A percentile compares a stretch with the other conserved stretches of the same genome.
Conservation (phyloP, 2,113 vertebrate species). For the Actenoides hombroni region DNA sequence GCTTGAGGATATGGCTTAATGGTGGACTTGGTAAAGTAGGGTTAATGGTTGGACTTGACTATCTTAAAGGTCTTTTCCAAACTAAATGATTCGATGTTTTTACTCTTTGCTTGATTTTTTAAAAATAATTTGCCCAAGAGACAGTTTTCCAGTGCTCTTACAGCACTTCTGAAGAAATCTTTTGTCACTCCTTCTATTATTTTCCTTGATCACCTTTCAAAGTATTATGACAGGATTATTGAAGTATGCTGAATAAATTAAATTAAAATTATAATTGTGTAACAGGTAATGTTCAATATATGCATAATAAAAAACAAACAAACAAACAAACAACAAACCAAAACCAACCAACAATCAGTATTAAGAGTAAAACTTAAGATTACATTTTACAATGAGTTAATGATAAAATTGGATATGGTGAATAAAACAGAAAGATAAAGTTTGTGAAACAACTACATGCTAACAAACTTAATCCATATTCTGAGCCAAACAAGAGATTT, state of each 20-base stretch:
- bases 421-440: neutral
- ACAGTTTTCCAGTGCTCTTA: neutral
- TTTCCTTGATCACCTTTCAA: neutral
- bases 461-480: neutral
- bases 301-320: neutral
- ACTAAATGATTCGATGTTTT: too few relatives aligned
- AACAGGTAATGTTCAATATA: neutral
- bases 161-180: neutral
- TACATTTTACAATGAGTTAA: neutral
- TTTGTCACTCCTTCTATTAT: neutral
- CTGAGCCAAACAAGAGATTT: neutral
- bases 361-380: neutral
- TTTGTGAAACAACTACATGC: neutral
- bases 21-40: too few relatives aligned
- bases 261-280: neutral
- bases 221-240: neutral
- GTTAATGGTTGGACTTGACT: too few relatives aligned
- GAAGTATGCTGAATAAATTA: neutral
- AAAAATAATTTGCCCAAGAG: neutral
- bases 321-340: too few relatives aligned
- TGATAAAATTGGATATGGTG: neutral
- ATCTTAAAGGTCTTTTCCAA: too few relatives aligned
- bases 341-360: neutral
- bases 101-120: neutral
- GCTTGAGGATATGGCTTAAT: too few relatives aligned